These are phyloP conservation scores for Spatulosminthurus flaviceps DNA, from an alignment of 2,888 invertebrate species.

Conservation along the genomic window DNA sequence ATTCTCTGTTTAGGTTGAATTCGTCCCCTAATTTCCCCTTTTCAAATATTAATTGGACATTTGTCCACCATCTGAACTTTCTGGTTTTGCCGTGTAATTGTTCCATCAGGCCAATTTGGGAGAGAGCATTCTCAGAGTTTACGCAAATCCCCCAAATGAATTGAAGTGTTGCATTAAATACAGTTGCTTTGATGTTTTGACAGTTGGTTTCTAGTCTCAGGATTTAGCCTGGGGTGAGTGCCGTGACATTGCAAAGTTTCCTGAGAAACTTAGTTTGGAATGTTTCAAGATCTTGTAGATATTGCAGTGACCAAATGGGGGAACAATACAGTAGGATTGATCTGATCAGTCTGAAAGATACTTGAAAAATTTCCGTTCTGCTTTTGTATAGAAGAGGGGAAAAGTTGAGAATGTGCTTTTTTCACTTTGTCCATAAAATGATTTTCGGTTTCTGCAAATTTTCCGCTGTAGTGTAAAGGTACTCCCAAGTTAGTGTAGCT, in stretches of 20 bases:
- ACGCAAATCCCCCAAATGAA: neutral
- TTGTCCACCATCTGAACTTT: no score
- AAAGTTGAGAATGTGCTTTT: neutral
- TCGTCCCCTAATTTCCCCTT: no score
- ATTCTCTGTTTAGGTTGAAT: no score
- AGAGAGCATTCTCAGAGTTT: no score
- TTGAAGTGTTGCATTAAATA: neutral
- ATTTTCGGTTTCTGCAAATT: neutral
- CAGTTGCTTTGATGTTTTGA: neutral
- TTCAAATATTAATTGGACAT: no score
- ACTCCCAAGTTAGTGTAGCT: neutral
- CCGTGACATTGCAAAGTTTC: neutral
- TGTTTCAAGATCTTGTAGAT: neutral
- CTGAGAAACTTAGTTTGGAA: constrained; percentile 10
- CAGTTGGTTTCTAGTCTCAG: neutral
- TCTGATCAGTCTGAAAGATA: neutral
- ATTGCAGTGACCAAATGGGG: neutral
- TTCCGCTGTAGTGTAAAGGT: neutral
- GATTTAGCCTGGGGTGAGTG: neutral
- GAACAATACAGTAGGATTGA: neutral
- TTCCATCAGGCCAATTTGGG: no score
- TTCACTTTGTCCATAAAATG: neutral
- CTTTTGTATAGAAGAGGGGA: neutral
- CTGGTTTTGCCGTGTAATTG: no score
- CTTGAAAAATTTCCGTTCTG: neutral